Base-by-base conservation (phyloP, 2,888 invertebrate species). In the Rhogogaster chlorosoma region DNA sequence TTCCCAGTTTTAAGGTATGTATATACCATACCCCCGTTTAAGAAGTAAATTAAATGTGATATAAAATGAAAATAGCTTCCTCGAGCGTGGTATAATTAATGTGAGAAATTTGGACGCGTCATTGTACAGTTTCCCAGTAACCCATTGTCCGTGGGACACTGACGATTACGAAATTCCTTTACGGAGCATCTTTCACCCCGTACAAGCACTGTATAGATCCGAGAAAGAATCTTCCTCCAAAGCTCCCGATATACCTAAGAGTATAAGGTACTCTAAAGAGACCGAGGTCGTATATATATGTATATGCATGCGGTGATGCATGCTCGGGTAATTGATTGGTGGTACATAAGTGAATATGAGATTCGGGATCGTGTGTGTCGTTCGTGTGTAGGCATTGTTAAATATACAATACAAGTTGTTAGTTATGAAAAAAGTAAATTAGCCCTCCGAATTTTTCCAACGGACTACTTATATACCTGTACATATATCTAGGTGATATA, bases 161-260 rank as follows among this genome's bases (percentile, higher is more conserved):
- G 53, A 84, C 75, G 75, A 77, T 84, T 77, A 84, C 84, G 75
- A 84, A 80, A 84, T 84, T 84, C 84, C 84, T 71, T 53, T n/a
- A 32, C 57, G 75, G 71, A 61, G 70, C 22, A 84, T 77, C 29
- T 32, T n/a, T n/a, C 29, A 9, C 77, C 84, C 77, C 29, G 49
- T 77, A 53, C 26, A n/a, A 10, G 22, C 12, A 0, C 22, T 26
- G 0, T 61, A 32, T 10, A 67, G 73, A 73, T 42, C 38, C 22
- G 12, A 26, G n/a, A 67, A 67, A 26, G 15, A 73, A 73, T 42
- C 42, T 22, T 73, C 15, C 26, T 42, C 73, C 22, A 73, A 42
- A 73, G 42, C 5, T 73, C n/a, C 1, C 42, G 26, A 32, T 29
- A 29, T 9, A 67, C 1, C n/a, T n/a, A n/a, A n/a, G n/a, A n/a